phyloP scores from a whole-genome alignment of 2,888 invertebrate genomes.

The Melipona beecheii region DNA sequence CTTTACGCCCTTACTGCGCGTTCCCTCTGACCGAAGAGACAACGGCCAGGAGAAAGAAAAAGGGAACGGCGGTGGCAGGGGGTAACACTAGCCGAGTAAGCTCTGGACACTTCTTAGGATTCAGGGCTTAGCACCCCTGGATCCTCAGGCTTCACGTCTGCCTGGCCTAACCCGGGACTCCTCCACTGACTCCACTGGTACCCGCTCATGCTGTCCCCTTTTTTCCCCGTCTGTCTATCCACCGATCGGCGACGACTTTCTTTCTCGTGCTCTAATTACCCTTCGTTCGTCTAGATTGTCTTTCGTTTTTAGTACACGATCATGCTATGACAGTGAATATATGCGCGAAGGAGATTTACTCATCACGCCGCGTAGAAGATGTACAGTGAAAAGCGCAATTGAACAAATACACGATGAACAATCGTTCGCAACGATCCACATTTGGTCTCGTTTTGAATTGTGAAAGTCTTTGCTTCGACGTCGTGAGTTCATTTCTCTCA shows the following conservation, averaged over 20 bases:
- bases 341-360: background rate
- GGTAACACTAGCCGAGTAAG: slow-evolving; percentile 84
- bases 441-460: too few relatives aligned
- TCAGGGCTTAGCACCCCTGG: slow-evolving; percentile 81
- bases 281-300: too few relatives aligned
- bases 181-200: slow-evolving; percentile 64
- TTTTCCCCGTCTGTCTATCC: slow-evolving; percentile 1
- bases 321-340: background rate
- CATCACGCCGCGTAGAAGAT: background rate
- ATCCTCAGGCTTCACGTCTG: slow-evolving; percentile 79
- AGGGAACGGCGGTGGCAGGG: slow-evolving; percentile 58
- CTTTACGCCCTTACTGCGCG: slow-evolving; percentile 61
- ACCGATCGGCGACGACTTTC: background rate
- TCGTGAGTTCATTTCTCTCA: too few relatives aligned
- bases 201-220: slow-evolving; percentile 10
- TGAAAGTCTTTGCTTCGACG: too few relatives aligned
- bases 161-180: slow-evolving; percentile 70
- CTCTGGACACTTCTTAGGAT: slow-evolving; percentile 81
- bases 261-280: slow-evolving; percentile 6
- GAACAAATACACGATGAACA: too few relatives aligned
- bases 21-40: slow-evolving; percentile 46
- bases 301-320: background rate
- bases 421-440: too few relatives aligned
- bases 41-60: slow-evolving; percentile 32
- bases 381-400: background rate